A percentile compares a stretch with the other conserved stretches of the same genome.
Conservation (phyloP, 2,797 vertebrate genomes). For the Sebastiscus albofasciatus region DNA sequence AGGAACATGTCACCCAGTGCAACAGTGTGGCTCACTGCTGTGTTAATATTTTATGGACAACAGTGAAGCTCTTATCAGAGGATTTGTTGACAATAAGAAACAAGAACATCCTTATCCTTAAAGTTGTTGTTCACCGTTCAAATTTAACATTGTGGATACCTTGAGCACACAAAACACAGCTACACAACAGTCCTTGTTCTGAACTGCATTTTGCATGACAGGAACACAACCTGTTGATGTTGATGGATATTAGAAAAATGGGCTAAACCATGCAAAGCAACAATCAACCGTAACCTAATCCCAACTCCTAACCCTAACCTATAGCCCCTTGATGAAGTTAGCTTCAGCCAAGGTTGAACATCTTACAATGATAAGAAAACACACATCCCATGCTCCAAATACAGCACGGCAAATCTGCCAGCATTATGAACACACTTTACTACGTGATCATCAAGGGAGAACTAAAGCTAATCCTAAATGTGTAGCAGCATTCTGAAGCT, state of each 20-base stretch:
- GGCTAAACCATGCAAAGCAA: background rate
- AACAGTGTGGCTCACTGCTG: background rate
- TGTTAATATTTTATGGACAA: background rate
- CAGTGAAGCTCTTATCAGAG: too few species aligned
- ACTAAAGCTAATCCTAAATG: background rate
- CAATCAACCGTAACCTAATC: background rate
- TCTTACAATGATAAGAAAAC: background rate
- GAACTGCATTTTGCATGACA: background rate
- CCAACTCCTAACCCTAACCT: background rate
- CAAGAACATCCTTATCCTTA: too few species aligned
- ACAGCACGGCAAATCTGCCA: background rate
- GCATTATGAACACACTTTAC: background rate
- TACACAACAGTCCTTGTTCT: background rate
- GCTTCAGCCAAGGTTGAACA: background rate
- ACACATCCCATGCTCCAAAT: background rate
- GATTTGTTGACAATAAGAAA: too few species aligned
- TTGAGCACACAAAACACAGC: background rate
- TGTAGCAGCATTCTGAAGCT: background rate
- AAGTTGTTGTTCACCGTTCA: too few species aligned
- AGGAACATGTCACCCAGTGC: background rate
- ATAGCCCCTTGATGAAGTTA: background rate
- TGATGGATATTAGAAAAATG: background rate
- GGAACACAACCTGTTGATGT: background rate
- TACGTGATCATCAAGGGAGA: background rate
- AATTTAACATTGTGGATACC: too few species aligned